A percentile compares a stretch with the other conserved stretches of the same genome.
These are phyloP conservation scores for Gymnogyps californianus DNA, from an alignment of 2,113 vertebrate species.

Conservation along the genomic window DNA sequence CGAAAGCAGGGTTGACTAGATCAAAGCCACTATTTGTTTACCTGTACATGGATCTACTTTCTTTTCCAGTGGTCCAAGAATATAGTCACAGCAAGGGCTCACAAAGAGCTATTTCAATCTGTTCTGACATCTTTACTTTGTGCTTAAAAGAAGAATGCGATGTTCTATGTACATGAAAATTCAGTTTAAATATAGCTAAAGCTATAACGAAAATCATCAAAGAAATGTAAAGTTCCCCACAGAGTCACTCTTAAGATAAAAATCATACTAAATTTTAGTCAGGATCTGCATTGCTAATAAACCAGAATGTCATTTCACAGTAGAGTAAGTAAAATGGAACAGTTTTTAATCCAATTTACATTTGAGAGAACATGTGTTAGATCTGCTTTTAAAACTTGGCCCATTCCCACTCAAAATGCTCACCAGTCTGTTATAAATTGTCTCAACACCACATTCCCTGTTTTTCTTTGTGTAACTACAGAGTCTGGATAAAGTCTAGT, in stretches of 20 bases:
- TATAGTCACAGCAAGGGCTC: background rate
- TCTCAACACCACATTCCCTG: background rate
- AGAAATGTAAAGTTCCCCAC: conserved; percentile 9
- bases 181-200: conserved; percentile 47
- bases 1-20: background rate
- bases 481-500: conserved; percentile 27
- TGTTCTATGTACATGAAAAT: conserved; percentile 7
- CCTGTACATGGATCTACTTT: background rate
- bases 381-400: conserved; percentile 39
- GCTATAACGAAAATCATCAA: conserved; percentile 1
- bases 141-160: background rate
- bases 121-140: background rate
- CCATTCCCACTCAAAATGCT: conserved; percentile 36
- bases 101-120: background rate
- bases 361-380: conserved; percentile 37
- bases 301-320: conserved; percentile 34
- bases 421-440: conserved; percentile 22
- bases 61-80: background rate
- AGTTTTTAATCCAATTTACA: conserved; percentile 57
- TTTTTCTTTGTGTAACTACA: conserved; percentile 22
- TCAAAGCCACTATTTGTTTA: background rate
- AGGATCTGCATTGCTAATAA: conserved; percentile 46
- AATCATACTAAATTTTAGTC: conserved; percentile 31
- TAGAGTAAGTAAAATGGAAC: conserved; percentile 31
- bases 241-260: conserved; percentile 30